Conservation (phyloP, 2,888 invertebrate species). For the Palloptera scutellata region DNA sequence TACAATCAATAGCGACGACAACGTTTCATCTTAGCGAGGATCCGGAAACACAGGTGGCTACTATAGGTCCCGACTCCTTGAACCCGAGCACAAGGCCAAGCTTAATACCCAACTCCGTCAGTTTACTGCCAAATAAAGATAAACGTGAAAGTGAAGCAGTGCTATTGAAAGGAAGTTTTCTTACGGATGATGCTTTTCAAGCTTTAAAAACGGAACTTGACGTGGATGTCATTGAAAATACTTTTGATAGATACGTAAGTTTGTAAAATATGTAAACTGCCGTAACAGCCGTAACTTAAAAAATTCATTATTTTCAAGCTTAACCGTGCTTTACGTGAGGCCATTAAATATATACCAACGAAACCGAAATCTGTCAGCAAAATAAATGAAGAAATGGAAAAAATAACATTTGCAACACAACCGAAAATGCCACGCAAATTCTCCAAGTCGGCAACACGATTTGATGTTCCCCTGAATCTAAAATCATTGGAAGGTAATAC, state of each 20-base stretch:
- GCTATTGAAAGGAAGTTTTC: slow-evolving; percentile 61
- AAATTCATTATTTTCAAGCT: slow-evolving; percentile 32
- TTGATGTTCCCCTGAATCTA: slow-evolving; percentile 77
- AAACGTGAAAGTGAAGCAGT: slow-evolving; percentile 57
- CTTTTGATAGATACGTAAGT: slow-evolving; percentile 61
- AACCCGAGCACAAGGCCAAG: slow-evolving; percentile 75
- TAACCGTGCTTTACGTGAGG: slow-evolving; percentile 59
- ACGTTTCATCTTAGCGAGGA: slow-evolving; percentile 66
- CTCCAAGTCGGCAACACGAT: slow-evolving; percentile 76
- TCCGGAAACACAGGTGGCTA: slow-evolving; percentile 76
- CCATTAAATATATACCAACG: slow-evolving; percentile 56
- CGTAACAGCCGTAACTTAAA: not conserved
- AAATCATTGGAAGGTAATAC: slow-evolving; percentile 61
- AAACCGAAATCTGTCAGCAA: slow-evolving; percentile 42
- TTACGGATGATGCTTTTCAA: slow-evolving; percentile 61
- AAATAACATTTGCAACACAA: slow-evolving; percentile 43
- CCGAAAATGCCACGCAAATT: slow-evolving; percentile 76
- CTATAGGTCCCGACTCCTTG: slow-evolving; percentile 72
- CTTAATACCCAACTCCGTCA: slow-evolving; percentile 65
- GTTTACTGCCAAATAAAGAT: slow-evolving; percentile 51
- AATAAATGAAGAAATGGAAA: slow-evolving; percentile 44
- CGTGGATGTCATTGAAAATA: slow-evolving; percentile 61
- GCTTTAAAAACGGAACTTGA: slow-evolving; percentile 59
- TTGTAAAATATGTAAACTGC: not conserved
- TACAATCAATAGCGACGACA: slow-evolving; percentile 44